phyloP scores from a whole-genome alignment of 1,140 invertebrate genomes.

The Nebria ingens region DNA sequence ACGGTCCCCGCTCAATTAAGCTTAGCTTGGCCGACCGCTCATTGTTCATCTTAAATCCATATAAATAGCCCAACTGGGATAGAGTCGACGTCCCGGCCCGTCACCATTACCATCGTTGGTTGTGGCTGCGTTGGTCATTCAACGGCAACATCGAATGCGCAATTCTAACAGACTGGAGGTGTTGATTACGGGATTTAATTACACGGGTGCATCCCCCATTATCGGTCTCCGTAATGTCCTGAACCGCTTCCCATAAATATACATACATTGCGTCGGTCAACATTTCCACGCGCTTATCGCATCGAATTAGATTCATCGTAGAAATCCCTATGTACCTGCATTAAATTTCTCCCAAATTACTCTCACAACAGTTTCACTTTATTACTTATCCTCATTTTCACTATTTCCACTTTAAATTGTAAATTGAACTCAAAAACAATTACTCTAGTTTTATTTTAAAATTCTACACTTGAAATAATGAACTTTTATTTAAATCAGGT shows the following conservation, averaged over 20 bases:
- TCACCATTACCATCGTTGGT: too few species aligned
- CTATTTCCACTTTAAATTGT: too few species aligned
- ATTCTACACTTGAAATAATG: too few species aligned
- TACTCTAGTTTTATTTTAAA: too few species aligned
- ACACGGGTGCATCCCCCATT: background rate
- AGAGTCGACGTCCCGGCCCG: background rate
- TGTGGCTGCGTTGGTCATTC: too few species aligned
- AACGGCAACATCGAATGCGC: background rate
- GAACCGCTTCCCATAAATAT: background rate
- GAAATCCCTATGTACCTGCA: background rate
- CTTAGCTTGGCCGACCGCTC: background rate
- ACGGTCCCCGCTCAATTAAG: constrained; percentile 2
- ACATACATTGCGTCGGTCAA: background rate
- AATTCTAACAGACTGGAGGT: background rate
- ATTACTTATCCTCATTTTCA: too few species aligned
- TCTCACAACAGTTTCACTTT: background rate
- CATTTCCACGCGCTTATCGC: too few species aligned
- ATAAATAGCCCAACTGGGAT: constrained; percentile 1
- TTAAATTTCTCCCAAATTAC: background rate
- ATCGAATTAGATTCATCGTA: background rate
- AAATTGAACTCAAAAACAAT: too few species aligned
- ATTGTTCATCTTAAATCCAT: constrained; percentile 8
- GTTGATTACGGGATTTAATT: constrained; percentile 7
- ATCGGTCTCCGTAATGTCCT: background rate
- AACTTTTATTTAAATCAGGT: too few species aligned